Evolutionary conservation across 1,140 invertebrate species (phyloP).

Genomic region (Reticulitermes speratus): DNA sequence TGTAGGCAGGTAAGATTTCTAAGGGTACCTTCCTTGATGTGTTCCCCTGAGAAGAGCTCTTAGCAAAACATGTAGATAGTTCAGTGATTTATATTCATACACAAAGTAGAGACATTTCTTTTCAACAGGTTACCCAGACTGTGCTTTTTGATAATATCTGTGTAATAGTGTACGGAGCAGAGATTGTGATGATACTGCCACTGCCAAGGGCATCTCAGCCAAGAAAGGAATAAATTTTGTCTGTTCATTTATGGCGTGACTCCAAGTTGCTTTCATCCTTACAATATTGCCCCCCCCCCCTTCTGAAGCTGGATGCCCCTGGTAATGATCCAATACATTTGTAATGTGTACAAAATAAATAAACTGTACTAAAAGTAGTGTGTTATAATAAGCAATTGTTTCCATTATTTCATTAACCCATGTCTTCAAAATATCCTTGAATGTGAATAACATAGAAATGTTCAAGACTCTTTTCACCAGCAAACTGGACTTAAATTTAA

Average conservation of each 20-base stretch:
- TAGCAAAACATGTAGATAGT: not conserved
- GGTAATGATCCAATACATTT: not conserved
- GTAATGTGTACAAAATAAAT: constrained; percentile 11
- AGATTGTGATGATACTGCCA: not conserved
- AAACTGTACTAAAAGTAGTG: not conserved
- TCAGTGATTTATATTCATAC: not conserved
- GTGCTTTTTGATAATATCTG: constrained; percentile 19
- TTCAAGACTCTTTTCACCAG: no score
- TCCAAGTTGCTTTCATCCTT: not conserved
- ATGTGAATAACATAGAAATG: no score
- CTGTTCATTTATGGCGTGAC: not conserved
- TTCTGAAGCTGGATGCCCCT: not conserved
- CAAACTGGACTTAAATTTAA: no score
- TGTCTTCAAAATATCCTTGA: no score
- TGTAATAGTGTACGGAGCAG: not conserved
- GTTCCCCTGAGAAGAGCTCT: not conserved
- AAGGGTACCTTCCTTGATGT: not conserved
- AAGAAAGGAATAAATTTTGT: not conserved
- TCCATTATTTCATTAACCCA: not conserved
- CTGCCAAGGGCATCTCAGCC: not conserved
- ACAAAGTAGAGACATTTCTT: not conserved
- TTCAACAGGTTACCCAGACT: constrained; percentile 2
- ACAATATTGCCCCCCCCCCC: not conserved
- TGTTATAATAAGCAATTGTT: not conserved
- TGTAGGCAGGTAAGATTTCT: not conserved